phyloP scores from a whole-genome alignment of 2,113 vertebrate species.

The Mus spicilegus region DNA sequence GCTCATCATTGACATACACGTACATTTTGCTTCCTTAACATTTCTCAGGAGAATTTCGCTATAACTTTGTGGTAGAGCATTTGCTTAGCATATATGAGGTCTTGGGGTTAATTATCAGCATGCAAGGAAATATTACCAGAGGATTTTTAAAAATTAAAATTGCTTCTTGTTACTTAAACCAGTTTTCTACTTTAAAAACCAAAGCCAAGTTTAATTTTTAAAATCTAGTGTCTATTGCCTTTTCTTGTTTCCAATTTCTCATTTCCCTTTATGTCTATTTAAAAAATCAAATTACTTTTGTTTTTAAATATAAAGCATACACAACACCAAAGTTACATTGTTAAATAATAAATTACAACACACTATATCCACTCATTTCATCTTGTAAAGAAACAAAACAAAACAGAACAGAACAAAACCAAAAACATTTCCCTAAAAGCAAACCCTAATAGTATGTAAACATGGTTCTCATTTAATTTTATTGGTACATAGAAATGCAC shows the following conservation, averaged over 20 bases:
- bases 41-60: neutral
- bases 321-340: neutral
- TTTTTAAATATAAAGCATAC: neutral
- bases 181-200: neutral
- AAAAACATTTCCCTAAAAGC: neutral
- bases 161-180: neutral
- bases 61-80: neutral
- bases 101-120: neutral
- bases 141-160: neutral
- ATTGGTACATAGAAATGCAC: neutral
- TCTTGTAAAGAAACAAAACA: neutral
- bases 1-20: neutral
- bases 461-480: neutral
- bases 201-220: neutral
- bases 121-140: neutral
- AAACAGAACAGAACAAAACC: neutral
- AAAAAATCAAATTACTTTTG: neutral
- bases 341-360: neutral
- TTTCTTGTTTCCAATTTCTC: neutral
- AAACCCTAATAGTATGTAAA: neutral
- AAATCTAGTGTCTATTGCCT: neutral
- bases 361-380: neutral
- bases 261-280: neutral
- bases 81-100: neutral
- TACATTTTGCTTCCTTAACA: neutral